These are phyloP conservation scores for Scyliorhinus canicula DNA, from an alignment of 2,797 vertebrate species.

Conservation along the genomic window DNA sequence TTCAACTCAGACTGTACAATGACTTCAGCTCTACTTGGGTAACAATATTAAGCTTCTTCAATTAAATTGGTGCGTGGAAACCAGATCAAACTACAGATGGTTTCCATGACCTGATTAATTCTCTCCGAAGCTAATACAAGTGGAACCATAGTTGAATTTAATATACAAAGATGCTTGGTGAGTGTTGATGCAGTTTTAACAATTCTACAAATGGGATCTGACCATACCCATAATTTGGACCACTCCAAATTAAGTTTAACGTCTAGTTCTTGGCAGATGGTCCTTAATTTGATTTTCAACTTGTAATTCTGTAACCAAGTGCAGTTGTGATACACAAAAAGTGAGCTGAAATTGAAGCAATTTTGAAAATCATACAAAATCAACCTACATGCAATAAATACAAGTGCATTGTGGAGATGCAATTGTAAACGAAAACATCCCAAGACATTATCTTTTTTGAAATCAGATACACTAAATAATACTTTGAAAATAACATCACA, in stretches of 20 bases:
- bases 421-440: background rate
- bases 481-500: background rate
- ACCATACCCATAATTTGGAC: background rate
- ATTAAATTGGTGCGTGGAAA: background rate
- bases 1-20: background rate
- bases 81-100: background rate
- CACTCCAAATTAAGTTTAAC: background rate
- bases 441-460: background rate
- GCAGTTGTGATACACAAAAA: constrained; percentile 4
- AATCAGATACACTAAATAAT: background rate
- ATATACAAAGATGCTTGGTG: background rate
- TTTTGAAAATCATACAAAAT: background rate
- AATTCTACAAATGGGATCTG: background rate
- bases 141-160: background rate
- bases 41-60: background rate
- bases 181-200: background rate
- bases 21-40: background rate
- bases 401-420: background rate
- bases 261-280: background rate
- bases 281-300: background rate
- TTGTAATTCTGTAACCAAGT: background rate
- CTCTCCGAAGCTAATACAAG: background rate
- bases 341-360: background rate
- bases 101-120: background rate
- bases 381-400: background rate